Evolutionary conservation across 2,888 invertebrate species (phyloP).

Genomic region (Melieria omissa): DNA sequence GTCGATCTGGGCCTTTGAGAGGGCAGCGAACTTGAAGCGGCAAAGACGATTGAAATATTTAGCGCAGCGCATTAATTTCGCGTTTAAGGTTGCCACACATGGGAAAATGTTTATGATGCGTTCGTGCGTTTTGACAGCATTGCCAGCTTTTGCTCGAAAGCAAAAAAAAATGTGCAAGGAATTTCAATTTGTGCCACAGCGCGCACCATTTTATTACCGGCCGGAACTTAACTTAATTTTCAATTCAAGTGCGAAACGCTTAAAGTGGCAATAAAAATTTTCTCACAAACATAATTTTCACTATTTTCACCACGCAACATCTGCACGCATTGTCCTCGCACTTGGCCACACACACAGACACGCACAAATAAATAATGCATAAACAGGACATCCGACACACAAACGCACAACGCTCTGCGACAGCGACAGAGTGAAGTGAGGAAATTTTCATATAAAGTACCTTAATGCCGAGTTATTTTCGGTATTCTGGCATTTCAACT

Average conservation of each 20-base stretch:
- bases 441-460: slow-evolving; percentile 62
- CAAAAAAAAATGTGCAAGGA: slow-evolving; percentile 33
- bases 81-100: slow-evolving; percentile 22
- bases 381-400: neutral
- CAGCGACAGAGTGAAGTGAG: neutral
- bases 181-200: slow-evolving; percentile 44
- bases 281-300: slow-evolving; percentile 50
- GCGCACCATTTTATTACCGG: slow-evolving; percentile 6
- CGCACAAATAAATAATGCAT: neutral
- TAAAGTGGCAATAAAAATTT: slow-evolving; percentile 59
- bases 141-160: slow-evolving; percentile 20
- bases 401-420: neutral
- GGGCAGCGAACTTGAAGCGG: neutral
- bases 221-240: slow-evolving; percentile 1
- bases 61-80: slow-evolving; percentile 18
- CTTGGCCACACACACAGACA: neutral
- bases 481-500: slow-evolving; percentile 63
- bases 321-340: neutral
- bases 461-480: slow-evolving; percentile 48
- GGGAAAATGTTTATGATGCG: slow-evolving; percentile 32
- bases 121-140: slow-evolving; percentile 23
- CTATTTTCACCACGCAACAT: slow-evolving; percentile 38
- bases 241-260: slow-evolving; percentile 35
- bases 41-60: slow-evolving; percentile 19
- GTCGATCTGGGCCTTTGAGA: neutral